Evolutionary conservation across 2,888 invertebrate genomes (phyloP), one percentile per base, ranked within the genome.

Genomic region (Eristalinus sepulchralis): DNA sequence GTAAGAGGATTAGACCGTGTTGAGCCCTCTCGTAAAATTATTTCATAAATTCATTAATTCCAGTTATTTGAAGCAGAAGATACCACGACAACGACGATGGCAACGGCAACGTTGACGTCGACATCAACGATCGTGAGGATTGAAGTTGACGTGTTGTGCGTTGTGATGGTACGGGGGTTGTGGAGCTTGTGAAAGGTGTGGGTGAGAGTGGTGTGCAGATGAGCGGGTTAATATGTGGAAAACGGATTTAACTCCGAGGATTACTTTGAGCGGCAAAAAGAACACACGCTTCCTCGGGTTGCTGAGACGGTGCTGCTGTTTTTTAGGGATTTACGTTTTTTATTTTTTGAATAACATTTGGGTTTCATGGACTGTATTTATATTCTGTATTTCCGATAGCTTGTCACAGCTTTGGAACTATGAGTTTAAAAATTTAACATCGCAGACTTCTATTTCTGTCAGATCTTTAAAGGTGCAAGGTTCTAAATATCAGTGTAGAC

Each of bases 1-100:
- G 77, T 85, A 77, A 82, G 73, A 53, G 82, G 82, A 85, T 85
- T 85, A 82, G 72, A 47, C 63, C 31, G 60, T 55, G 53, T 17
- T 63, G 34, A 33, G 70, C 60, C 55, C 59, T 85, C 68, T 70
- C 60, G 63, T 78, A 57, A 78, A 83, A 75, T 83, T 75, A 55
- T 83, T 73, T 86, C 70, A 78, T 78, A 73, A 78, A 86, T 75
- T 73, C 72, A 80, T 75, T 73, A 70, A 83, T 66, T 83, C 59
- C 33, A 72, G 36, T 10, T 27, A 63, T 47, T 71, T 71, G 9
- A 59, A 47, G 59, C 13, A 79, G 59, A 72, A 66, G 33, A 13
- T n/a, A 17, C 71, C 17, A 27, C 27, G 5, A 27, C 27, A 5
- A 27, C 5, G 27, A 27, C 27, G 27, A 27, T 27, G 27, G 5